phyloP scores from a whole-genome alignment of 2,888 invertebrate genomes.

The Drosophila helvetica region DNA sequence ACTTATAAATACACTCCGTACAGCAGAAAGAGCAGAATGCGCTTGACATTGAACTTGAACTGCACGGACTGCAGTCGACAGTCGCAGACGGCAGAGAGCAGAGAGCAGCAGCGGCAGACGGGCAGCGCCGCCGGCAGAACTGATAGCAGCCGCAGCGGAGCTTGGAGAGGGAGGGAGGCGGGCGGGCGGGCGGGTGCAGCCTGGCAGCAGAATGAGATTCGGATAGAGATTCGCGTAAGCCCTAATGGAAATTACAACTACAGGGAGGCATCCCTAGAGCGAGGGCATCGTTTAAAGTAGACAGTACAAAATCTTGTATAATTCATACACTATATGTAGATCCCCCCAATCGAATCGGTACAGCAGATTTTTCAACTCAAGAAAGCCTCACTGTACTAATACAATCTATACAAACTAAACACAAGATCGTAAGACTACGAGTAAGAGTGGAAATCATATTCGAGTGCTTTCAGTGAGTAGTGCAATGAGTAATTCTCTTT shows the following conservation, averaged over 20 bases:
- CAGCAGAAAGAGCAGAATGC: slow-evolving; percentile 60
- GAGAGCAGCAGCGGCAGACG: slow-evolving; percentile 1
- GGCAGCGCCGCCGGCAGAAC: slow-evolving; percentile 19
- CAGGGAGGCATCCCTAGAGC: slow-evolving; percentile 17
- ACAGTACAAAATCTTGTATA: too few species aligned
- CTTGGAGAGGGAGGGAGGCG: background rate
- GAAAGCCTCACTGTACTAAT: too few species aligned
- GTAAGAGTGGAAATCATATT: background rate
- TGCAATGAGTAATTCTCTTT: slow-evolving; percentile 1
- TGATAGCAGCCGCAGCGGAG: slow-evolving; percentile 21
- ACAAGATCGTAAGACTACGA: background rate
- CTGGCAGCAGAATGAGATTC: background rate
- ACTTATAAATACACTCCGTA: slow-evolving; percentile 22
- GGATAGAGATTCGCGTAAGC: slow-evolving; percentile 26
- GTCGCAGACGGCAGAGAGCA: slow-evolving; percentile 15
- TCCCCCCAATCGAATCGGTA: too few species aligned
- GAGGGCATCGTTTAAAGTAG: background rate
- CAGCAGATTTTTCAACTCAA: too few species aligned
- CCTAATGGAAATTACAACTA: slow-evolving; percentile 43
- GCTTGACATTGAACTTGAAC: slow-evolving; percentile 82
- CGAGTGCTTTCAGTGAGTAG: background rate
- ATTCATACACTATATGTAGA: too few species aligned
- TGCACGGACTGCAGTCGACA: slow-evolving; percentile 67
- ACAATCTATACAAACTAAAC: too few species aligned
- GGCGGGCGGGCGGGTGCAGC: slow-evolving; percentile 1